Base-by-base conservation (phyloP, 2,113 vertebrate genomes). In the Xenopus tropicalis region DNA sequence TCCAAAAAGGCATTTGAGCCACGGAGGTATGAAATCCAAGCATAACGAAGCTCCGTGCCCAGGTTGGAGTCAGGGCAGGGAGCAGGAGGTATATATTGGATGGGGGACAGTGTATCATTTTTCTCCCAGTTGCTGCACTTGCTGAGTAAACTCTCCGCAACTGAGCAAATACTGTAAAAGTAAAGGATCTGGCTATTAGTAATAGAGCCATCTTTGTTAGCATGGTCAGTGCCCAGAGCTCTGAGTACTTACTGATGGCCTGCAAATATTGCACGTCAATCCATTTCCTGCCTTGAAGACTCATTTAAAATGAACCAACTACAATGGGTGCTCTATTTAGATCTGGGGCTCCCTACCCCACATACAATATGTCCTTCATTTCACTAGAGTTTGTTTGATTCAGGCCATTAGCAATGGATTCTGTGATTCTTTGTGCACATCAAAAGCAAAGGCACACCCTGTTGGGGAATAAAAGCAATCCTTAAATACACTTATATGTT, bases 291-390 rank as follows among this genome's bases (percentile, higher is more conserved):
- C 65, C 72, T 42, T 19, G 46, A n/a, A 67, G 64, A 24, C 72
- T 65, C n/a, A 59, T 67, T 74, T 74, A 61, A 25, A 61, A 7
- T 69, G 37, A 14, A 21, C 52, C 29, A 29, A 25, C 56, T 24
- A 75, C 72, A 75, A 75, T 54, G 66, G 66, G 66, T 19, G 44
- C 58, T 75, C 66, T 75, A 75, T 75, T 42, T 20, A 62, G n/a
- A 48, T 19, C 24, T 23, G 54, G 54, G 58, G 23, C 37, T 48
- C 20, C 7, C 8, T 57, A 24, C n/a, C 16, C 12, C 46, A 13
- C 46, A 14, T 17, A 14, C 13, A 48, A 48, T 48, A 13, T 48
- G 12, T 48, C 46, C 46, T 37, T 37, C 29, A 8, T 37, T 37
- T 37, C 6, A 37, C 29, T 37, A 37, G 29, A 37, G 29, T 37